phyloP scores from a whole-genome alignment of 2,888 invertebrate species.

The Rhogogaster chlorosoma region DNA sequence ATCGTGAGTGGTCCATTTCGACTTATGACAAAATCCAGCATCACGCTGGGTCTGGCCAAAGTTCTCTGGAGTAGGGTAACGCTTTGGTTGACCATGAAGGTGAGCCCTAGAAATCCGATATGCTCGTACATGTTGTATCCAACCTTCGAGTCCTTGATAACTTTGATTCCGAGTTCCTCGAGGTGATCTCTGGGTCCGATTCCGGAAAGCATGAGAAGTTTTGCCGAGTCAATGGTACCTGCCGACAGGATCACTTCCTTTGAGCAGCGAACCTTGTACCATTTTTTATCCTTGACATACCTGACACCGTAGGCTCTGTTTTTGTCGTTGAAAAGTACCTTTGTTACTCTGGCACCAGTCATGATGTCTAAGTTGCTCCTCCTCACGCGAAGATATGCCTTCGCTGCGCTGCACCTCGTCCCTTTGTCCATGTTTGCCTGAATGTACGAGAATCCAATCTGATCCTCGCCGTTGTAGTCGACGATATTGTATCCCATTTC shows the following conservation, averaged over 20 bases:
- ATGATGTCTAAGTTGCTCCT: slow-evolving; percentile 72
- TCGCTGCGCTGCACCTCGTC: slow-evolving; percentile 79
- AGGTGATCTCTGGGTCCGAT: slow-evolving; percentile 84
- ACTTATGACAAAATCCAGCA: slow-evolving; percentile 72
- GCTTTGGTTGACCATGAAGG: slow-evolving; percentile 82
- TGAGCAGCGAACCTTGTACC: slow-evolving; percentile 79
- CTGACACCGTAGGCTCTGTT: slow-evolving; percentile 72
- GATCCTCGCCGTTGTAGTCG: slow-evolving; percentile 78
- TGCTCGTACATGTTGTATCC: slow-evolving; percentile 86
- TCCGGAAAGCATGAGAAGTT: slow-evolving; percentile 85
- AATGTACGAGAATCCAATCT: slow-evolving; percentile 79
- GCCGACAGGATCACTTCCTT: slow-evolving; percentile 84
- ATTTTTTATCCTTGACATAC: slow-evolving; percentile 80
- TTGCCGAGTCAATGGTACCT: slow-evolving; percentile 90
- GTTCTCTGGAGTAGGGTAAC: slow-evolving; percentile 79
- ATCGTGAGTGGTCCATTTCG: slow-evolving; percentile 74
- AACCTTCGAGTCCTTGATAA: slow-evolving; percentile 83
- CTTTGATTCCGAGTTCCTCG: slow-evolving; percentile 80
- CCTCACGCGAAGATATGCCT: slow-evolving; percentile 79
- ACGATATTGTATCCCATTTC: slow-evolving; percentile 72
- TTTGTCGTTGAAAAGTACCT: slow-evolving; percentile 66
- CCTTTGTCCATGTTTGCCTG: slow-evolving; percentile 80
- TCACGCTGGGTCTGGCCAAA: slow-evolving; percentile 65
- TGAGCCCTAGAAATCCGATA: slow-evolving; percentile 84
- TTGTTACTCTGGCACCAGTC: slow-evolving; percentile 69